Evolutionary conservation across 2,888 invertebrate species (phyloP), one percentile per base, ranked within the genome.

Genomic region (Sericinus montela): DNA sequence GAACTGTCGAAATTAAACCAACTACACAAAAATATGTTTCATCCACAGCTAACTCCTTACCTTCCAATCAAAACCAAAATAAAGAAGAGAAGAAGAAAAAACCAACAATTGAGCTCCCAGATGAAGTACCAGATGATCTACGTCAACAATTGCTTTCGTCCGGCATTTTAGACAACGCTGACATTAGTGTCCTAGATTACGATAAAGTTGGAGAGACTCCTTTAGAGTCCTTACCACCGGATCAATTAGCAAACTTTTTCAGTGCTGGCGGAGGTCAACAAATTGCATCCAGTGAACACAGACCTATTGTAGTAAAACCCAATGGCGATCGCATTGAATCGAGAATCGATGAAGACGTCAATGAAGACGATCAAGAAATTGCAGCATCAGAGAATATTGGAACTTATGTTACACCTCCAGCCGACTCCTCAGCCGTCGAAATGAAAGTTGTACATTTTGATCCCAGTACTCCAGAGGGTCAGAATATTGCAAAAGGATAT

Each of bases 201-300:
- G 96, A 96, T 66, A 96, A 96, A 87, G 93, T 95, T 34, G 96
- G 96, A 25, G 96, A 95, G 55, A 95, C 95, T 46, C 93, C 95
- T 3, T 84, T 96, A 43, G 95, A 95, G 55, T 94, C 94, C 54
- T 77, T 96, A 42, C 95, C 96, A 1, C 95, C 95, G 44, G 95
- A 96, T 76, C 96, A 96, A 60, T 77, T 96, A 50, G 95, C 95
- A 30, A 95, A 96, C 73, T 95, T 96, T 77, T 96, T 95, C 67
- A 92, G 93, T 14, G 94, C 94, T n/a, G 96, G 95, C 45, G 95
- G 95, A 48, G 94, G 89, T 5, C 91, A 94, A 55, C 94, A 94
- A 69, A 91, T 94, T 50, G 91, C 93, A 15, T 85, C 91, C 40
- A 94, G 94, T 63, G 94, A 94, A 66, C 92, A 92, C 36, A 90